These are phyloP conservation scores for Oxycera nigricornis DNA, from an alignment of 2,888 invertebrate genomes.

Conservation along the genomic window DNA sequence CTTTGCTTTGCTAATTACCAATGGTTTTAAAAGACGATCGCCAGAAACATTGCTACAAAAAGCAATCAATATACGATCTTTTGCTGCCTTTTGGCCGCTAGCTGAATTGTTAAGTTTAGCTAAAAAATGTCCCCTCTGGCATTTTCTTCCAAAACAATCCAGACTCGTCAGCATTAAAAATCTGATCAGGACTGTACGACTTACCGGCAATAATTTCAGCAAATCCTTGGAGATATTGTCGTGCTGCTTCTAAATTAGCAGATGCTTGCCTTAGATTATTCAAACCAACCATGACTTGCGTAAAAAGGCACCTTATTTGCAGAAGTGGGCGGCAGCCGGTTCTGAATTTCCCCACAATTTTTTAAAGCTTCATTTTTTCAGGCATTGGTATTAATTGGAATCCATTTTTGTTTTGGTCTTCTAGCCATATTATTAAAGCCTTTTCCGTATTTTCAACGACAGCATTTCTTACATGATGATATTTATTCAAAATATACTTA, in stretches of 20 bases:
- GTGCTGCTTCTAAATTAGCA: conserved; percentile 41
- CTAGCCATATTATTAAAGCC: too few species aligned
- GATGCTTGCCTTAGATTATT: conserved; percentile 45
- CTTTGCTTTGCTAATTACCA: conserved; percentile 49
- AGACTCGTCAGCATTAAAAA: conserved; percentile 49
- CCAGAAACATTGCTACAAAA: conserved; percentile 51
- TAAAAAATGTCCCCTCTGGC: background rate
- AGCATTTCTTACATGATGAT: too few species aligned
- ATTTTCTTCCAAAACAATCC: conserved; percentile 48
- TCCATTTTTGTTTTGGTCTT: too few species aligned
- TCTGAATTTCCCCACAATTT: too few species aligned
- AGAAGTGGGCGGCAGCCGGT: too few species aligned
- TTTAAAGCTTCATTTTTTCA: too few species aligned
- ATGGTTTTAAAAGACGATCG: conserved; percentile 49
- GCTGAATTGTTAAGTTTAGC: background rate
- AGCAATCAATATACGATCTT: conserved; percentile 50
- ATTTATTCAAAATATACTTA: too few species aligned
- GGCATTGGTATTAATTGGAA: too few species aligned
- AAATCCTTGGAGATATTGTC: background rate
- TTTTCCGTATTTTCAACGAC: too few species aligned
- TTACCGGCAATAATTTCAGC: conserved; percentile 25
- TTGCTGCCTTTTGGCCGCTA: conserved; percentile 41
- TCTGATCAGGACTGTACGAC: conserved; percentile 44
- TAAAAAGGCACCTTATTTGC: background rate
- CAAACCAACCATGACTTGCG: conserved; percentile 48